These are phyloP conservation scores for Anolis sagrei DNA, from an alignment of 2,113 vertebrate genomes.

Conservation along the genomic window DNA sequence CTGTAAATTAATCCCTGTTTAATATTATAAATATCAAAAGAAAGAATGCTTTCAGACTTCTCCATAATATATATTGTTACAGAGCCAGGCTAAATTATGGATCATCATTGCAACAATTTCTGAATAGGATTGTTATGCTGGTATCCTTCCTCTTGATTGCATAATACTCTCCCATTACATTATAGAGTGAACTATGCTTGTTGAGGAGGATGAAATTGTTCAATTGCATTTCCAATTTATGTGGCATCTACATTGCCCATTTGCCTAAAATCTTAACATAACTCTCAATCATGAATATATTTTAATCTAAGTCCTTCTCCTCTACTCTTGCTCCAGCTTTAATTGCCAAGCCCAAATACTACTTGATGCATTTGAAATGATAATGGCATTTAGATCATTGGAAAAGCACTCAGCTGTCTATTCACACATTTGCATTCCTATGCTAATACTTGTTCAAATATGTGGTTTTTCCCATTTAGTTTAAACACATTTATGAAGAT, in stretches of 20 bases:
- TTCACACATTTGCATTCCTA: conserved; percentile 40
- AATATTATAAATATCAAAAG: no score
- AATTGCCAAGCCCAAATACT: conserved; percentile 32
- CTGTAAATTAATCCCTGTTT: no score
- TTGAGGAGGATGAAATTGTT: neutral
- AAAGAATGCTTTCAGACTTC: no score
- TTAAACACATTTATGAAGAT: conserved; percentile 21
- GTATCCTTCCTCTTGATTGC: neutral
- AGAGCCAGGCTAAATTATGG: neutral
- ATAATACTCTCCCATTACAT: neutral
- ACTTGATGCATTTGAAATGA: conserved; percentile 39
- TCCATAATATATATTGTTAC: neutral
- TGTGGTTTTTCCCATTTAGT: conserved; percentile 8
- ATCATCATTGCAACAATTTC: neutral
- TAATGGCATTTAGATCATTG: conserved; percentile 41
- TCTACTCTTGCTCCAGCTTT: neutral
- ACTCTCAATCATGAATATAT: conserved; percentile 24
- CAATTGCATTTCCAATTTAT: neutral
- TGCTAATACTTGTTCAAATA: conserved; percentile 29
- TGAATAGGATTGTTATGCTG: neutral
- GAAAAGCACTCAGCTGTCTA: conserved; percentile 42
- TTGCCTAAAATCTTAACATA: neutral
- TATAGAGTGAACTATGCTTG: neutral
- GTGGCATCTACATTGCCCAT: neutral
- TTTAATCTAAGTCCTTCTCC: conserved; percentile 2